A percentile compares a stretch with the other conserved stretches of the same genome.
Evolutionary conservation across 2,888 invertebrate species (phyloP).

Genomic region (Mesorhabditis sp.): DNA sequence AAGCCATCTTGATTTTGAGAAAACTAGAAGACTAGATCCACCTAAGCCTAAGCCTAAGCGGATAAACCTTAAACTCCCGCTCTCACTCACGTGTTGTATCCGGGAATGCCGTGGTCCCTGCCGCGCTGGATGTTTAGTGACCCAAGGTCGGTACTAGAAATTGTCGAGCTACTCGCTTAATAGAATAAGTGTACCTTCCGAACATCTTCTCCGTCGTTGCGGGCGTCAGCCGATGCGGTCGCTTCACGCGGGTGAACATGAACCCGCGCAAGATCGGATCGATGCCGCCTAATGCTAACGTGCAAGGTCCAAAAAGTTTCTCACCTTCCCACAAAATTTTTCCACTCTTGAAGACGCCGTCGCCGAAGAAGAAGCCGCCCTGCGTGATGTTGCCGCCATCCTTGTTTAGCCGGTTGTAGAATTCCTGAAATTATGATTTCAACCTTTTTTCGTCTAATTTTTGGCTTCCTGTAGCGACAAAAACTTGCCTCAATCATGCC

Average conservation of each 20-base stretch:
- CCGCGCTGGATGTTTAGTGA: slow-evolving; percentile 91
- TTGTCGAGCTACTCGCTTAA: background rate
- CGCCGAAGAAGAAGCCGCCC: slow-evolving; percentile 82
- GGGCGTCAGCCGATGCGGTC: slow-evolving; percentile 77
- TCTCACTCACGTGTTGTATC: slow-evolving; percentile 27
- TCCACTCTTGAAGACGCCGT: slow-evolving; percentile 96
- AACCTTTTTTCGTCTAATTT: background rate
- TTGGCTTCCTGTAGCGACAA: background rate
- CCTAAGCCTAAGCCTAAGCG: too few relatives aligned
- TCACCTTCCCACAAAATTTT: slow-evolving; percentile 92
- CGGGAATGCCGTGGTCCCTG: slow-evolving; percentile 83
- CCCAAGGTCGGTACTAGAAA: slow-evolving; percentile 71
- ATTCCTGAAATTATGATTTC: slow-evolving; percentile 47
- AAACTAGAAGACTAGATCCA: too few relatives aligned
- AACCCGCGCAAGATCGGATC: slow-evolving; percentile 55
- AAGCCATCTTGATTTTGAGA: background rate
- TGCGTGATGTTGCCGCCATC: slow-evolving; percentile 77
- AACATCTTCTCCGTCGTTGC: slow-evolving; percentile 90
- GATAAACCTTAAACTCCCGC: background rate
- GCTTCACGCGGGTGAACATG: slow-evolving; percentile 51
- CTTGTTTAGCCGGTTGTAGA: slow-evolving; percentile 77
- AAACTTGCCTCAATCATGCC: slow-evolving; percentile 78
- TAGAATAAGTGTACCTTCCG: slow-evolving; percentile 55
- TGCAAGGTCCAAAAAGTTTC: slow-evolving; percentile 67
- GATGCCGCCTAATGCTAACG: slow-evolving; percentile 67